phyloP scores from a whole-genome alignment of 2,888 invertebrate species.

The Arrhopalites spinosus region DNA sequence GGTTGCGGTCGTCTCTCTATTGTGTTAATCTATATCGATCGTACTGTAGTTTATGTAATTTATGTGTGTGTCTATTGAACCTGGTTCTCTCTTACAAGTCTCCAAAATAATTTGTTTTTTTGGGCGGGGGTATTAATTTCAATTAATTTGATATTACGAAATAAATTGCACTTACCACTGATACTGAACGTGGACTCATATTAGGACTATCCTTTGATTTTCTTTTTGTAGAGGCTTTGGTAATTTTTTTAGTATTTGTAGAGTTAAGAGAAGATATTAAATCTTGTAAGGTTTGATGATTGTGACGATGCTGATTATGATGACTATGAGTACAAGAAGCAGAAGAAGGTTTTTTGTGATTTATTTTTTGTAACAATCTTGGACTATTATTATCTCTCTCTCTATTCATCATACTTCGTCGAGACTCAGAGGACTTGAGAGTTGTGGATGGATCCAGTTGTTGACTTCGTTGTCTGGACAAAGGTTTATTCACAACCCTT shows the following conservation, averaged over 20 bases:
- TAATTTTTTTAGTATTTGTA: slow-evolving; percentile 14
- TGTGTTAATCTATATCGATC: neutral
- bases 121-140: too few species aligned
- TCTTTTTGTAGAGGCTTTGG: neutral
- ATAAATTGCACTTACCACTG: slow-evolving; percentile 13
- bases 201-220: slow-evolving; percentile 7
- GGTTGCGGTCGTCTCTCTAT: neutral
- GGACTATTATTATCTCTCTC: neutral
- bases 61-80: too few species aligned
- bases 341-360: slow-evolving; percentile 12
- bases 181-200: slow-evolving; percentile 22
- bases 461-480: slow-evolving; percentile 20
- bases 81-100: neutral
- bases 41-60: too few species aligned
- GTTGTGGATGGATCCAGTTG: neutral
- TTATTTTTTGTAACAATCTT: slow-evolving; percentile 6
- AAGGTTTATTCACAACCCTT: slow-evolving; percentile 21
- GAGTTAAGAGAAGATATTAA: neutral
- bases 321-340: neutral
- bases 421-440: neutral
- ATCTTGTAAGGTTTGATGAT: slow-evolving; percentile 6
- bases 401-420: neutral
- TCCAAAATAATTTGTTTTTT: too few species aligned
- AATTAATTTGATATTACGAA: too few species aligned
- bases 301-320: neutral